Evolutionary conservation across 2,888 invertebrate species (phyloP), one percentile per base, ranked within the genome.

Genomic region (Agrotis puta): DNA sequence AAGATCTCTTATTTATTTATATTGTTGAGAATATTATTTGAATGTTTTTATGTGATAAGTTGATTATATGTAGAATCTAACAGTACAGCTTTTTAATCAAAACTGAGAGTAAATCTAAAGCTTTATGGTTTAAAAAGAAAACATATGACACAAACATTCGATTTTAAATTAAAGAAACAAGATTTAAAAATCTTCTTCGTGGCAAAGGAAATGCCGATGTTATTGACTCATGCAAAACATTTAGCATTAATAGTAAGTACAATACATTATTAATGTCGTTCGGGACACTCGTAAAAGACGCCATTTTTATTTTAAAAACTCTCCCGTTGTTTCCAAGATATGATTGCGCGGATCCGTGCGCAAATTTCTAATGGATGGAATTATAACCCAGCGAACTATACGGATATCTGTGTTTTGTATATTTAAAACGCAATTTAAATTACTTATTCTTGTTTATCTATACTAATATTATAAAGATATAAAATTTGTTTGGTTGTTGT

Each of bases 301-400:
- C 86, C 74, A 91, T 92, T 90, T 88, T 84, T 90, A 91, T 90
- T 92, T 91, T 82, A 88, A 91, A 90, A 90, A 84, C 80, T 85
- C 78, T 84, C 84, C 87, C 86, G 88, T 89, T 91, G 90, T 86
- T 89, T 89, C 88, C 83, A 82, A 86, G 87, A 89, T 88, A 86
- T 86, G 78, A 62, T 53, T 67, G 72, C 66, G 75, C 50, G 54
- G 79, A 82, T 74, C 79, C 87, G 88, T 86, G 87, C 85, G 86
- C 85, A 82, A 87, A 88, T 88, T 87, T 85, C 63, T 87, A 83
- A 88, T 88, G 77, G 83, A 84, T 83, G 82, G 79, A 82, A 80
- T 84, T 62, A 67, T 53, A 53, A 56, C 11, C 24, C 16, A 58
- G 27, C 43, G 45, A 66, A 56, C 48, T 69, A 5, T 27, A 43